Evolutionary conservation across 2,888 invertebrate genomes (phyloP).

Genomic region (Sthenelais limicola): DNA sequence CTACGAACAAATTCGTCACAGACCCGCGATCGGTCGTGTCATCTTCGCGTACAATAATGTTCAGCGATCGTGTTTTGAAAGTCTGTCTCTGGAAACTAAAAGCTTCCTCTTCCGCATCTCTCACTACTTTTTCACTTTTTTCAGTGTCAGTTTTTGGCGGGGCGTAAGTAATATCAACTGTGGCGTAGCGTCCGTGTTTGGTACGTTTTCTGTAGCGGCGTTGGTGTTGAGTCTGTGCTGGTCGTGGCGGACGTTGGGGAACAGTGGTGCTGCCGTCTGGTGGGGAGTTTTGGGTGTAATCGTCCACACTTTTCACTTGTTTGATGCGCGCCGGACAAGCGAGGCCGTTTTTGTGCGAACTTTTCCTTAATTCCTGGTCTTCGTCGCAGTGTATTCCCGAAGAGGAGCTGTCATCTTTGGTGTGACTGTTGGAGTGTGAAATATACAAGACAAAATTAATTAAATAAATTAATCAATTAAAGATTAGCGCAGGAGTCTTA

Average conservation of each 20-base stretch:
- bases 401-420: slow-evolving; percentile 17
- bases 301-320: slow-evolving; percentile 27
- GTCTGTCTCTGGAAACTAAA: slow-evolving; percentile 21
- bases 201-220: slow-evolving; percentile 34
- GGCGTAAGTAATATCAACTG: slow-evolving; percentile 11
- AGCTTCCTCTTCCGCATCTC: neutral
- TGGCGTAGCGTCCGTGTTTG: slow-evolving; percentile 30
- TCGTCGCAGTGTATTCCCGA: slow-evolving; percentile 22
- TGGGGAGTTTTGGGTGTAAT: slow-evolving; percentile 9
- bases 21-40: slow-evolving; percentile 8
- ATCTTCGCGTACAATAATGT: neutral
- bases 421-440: too few relatives aligned
- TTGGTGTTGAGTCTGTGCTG: too few relatives aligned
- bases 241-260: too few relatives aligned
- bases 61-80: neutral
- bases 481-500: too few relatives aligned
- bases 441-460: too few relatives aligned
- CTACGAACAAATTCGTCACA: slow-evolving; percentile 25
- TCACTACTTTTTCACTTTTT: too few relatives aligned
- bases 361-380: too few relatives aligned
- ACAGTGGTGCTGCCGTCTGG: neutral
- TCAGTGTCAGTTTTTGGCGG: neutral
- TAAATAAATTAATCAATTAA: too few relatives aligned
- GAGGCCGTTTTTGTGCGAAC: slow-evolving; percentile 2
- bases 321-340: neutral